A percentile compares a stretch with the other conserved stretches of the same genome.
Conservation (phyloP, 2,797 vertebrate species). For the Eulemur albifrons region DNA sequence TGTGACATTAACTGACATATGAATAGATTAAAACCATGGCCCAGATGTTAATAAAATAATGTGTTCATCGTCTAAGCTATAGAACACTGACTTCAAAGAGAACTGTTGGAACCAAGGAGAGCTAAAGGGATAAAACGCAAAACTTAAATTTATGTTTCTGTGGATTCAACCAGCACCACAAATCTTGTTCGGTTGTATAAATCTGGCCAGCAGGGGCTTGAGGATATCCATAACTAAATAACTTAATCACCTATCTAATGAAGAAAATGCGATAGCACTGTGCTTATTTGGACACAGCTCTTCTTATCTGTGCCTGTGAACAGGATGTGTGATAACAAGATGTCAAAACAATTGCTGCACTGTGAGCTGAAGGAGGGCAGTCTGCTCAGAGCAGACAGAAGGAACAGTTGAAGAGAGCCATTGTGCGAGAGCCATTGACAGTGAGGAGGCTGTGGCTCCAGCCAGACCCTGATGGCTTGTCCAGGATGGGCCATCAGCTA, state of each 20-base stretch:
- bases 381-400: not conserved
- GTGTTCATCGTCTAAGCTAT: not conserved
- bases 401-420: not conserved
- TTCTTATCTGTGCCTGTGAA: constrained; percentile 1
- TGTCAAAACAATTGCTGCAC: constrained; percentile 29
- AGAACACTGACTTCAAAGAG: not conserved
- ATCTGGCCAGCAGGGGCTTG: not conserved
- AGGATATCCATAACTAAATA: not conserved
- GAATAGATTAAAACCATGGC: not conserved
- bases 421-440: not conserved
- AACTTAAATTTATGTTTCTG: not conserved
- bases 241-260: not conserved
- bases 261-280: not conserved
- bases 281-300: not conserved
- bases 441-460: not conserved
- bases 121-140: not conserved
- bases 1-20: not conserved
- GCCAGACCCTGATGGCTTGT: not conserved
- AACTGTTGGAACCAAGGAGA: not conserved
- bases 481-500: not conserved
- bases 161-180: not conserved
- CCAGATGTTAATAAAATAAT: not conserved
- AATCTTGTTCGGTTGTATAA: not conserved
- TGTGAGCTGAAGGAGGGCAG: not conserved
- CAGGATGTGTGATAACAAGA: constrained; percentile 2